A percentile compares a stretch with the other conserved stretches of the same genome.
Conservation (phyloP, 2,888 invertebrate genomes). For the Rotaria macrura region DNA sequence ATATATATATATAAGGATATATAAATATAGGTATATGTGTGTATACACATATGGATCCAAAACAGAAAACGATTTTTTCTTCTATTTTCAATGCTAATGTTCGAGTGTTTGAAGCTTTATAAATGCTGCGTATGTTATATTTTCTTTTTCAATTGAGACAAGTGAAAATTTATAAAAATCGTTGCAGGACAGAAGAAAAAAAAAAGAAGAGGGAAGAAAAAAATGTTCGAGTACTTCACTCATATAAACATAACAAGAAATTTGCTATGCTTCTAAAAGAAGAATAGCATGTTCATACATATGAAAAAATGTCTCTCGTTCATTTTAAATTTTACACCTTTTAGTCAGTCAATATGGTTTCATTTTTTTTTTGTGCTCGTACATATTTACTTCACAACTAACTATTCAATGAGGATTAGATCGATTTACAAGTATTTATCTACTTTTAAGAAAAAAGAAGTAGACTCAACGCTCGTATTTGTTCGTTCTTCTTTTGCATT, state of each 20-base stretch:
- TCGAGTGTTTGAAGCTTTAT: not conserved
- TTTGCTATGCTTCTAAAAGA: not conserved
- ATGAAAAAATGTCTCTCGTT: not conserved
- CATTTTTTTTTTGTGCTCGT: not conserved
- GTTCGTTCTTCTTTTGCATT: not conserved
- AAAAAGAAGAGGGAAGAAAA: not conserved
- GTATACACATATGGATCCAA: not conserved
- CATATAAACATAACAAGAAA: not conserved
- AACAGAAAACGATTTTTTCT: not conserved
- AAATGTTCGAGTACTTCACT: not conserved
- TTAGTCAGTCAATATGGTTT: not conserved
- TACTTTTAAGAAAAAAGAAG: not conserved
- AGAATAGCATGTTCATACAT: not conserved
- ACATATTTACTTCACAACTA: not conserved
- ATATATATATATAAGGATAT: not conserved
- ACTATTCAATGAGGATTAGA: not conserved
- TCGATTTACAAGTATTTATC: not conserved
- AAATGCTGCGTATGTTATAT: not conserved
- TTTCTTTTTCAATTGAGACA: conserved; percentile 2
- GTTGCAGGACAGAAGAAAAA: not conserved
- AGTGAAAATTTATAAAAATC: not conserved
- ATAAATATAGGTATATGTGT: not conserved
- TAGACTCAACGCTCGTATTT: not conserved
- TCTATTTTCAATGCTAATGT: not conserved
- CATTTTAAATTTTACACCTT: not conserved